Percentiles rank a stretch among this genome's conserved stretches.
Evolutionary conservation across 92 coral and sea anemone genomes (phyloP).

Genomic region (Palythoa grandis): DNA sequence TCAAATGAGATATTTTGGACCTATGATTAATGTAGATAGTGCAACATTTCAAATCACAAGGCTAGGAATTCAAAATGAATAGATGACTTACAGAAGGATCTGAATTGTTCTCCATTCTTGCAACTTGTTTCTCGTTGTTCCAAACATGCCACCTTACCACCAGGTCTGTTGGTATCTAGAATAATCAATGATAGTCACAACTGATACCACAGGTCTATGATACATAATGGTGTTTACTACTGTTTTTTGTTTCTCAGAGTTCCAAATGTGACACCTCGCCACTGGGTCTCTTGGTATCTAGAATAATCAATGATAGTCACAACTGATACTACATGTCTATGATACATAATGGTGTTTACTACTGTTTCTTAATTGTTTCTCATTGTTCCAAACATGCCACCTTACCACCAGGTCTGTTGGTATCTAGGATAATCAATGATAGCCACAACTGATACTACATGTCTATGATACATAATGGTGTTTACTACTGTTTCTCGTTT

Average conservation of each 20-base stretch:
- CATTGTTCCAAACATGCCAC: constrained; percentile 96
- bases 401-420: constrained; percentile 82
- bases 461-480: too few relatives aligned
- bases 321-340: background rate
- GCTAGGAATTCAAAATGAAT: too few relatives aligned
- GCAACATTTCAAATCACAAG: too few relatives aligned
- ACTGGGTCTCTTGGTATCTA: too few relatives aligned
- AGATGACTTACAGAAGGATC: constrained; percentile 66
- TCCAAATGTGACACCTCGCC: too few relatives aligned
- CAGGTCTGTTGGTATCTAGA: constrained; percentile 87
- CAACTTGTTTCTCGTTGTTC: constrained; percentile 91
- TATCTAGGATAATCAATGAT: constrained; percentile 49
- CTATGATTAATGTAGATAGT: too few relatives aligned
- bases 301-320: too few relatives aligned
- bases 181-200: background rate
- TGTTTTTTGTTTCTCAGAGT: constrained; percentile 28
- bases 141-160: constrained; percentile 87
- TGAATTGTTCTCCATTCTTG: constrained; percentile 83
- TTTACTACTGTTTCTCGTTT: too few relatives aligned
- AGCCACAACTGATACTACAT: background rate
- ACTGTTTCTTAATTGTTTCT: constrained; percentile 72
- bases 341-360: too few relatives aligned
- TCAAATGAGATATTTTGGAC: too few relatives aligned
- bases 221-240: too few relatives aligned
- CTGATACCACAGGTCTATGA: background rate